These are phyloP conservation scores for Grammomys dolichurus DNA, from an alignment of 2,113 vertebrate genomes.

Conservation along the genomic window DNA sequence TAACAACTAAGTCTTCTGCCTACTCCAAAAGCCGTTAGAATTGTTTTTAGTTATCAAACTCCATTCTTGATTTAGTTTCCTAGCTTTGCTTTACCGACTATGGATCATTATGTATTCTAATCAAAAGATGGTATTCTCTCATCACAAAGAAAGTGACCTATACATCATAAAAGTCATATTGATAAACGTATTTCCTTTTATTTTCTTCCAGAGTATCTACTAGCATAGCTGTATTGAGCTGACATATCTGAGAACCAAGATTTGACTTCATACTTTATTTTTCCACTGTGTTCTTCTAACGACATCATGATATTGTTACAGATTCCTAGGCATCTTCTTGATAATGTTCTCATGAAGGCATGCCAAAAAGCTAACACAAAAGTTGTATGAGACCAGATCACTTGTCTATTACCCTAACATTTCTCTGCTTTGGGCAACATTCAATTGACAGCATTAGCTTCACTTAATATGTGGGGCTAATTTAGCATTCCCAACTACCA, in stretches of 20 bases:
- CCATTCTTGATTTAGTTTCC: neutral
- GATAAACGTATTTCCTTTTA: neutral
- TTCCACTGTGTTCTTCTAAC: neutral
- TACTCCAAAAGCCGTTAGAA: neutral
- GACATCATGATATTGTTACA: neutral
- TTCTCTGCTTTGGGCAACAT: neutral
- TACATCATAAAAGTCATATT: neutral
- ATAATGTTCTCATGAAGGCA: neutral
- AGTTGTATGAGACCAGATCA: neutral
- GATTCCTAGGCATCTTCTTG: neutral
- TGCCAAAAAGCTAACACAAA: neutral
- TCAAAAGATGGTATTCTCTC: neutral
- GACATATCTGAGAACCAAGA: neutral
- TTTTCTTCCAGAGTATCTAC: neutral
- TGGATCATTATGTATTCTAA: neutral
- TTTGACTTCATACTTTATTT: neutral
- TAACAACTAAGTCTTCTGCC: neutral
- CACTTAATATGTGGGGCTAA: neutral
- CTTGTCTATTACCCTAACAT: neutral
- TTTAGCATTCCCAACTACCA: neutral
- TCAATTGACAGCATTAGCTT: neutral
- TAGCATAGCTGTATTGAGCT: neutral
- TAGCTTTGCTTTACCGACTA: neutral
- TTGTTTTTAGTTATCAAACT: neutral
- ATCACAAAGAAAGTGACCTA: neutral